These are phyloP conservation scores for Pocillopora grandis DNA, from an alignment of 92 coral and sea anemone species.

Conservation along the genomic window DNA sequence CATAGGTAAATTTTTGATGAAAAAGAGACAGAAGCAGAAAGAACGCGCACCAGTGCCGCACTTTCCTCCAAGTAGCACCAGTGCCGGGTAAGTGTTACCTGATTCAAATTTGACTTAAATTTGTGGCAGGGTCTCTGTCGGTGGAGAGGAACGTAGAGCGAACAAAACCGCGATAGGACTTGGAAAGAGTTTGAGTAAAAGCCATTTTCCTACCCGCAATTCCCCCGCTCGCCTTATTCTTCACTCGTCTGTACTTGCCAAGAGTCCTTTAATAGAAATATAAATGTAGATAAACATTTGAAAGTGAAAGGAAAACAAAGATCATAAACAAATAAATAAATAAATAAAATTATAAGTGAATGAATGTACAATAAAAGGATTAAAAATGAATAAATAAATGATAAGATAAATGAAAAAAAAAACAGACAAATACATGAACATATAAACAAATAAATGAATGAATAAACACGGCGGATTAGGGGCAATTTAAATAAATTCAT, in stretches of 20 bases:
- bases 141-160: no score
- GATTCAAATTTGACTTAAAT: neutral
- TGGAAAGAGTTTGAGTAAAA: no score
- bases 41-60: conserved; percentile 42
- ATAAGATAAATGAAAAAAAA: neutral
- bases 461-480: neutral
- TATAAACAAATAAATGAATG: neutral
- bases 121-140: neutral
- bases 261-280: no score
- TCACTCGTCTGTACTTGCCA: no score
- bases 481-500: neutral
- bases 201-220: no score
- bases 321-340: neutral
- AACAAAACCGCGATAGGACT: no score
- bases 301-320: neutral
- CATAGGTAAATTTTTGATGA: conserved; percentile 60
- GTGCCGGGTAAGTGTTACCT: conserved; percentile 31
- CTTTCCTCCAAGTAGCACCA: conserved; percentile 20
- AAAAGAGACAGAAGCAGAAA: conserved; percentile 51
- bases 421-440: neutral
- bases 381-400: neutral
- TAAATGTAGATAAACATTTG: neutral
- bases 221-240: no score
- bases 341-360: neutral
- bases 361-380: neutral